phyloP scores from a whole-genome alignment of 1,140 invertebrate species.

The Antheraea pernyi region DNA sequence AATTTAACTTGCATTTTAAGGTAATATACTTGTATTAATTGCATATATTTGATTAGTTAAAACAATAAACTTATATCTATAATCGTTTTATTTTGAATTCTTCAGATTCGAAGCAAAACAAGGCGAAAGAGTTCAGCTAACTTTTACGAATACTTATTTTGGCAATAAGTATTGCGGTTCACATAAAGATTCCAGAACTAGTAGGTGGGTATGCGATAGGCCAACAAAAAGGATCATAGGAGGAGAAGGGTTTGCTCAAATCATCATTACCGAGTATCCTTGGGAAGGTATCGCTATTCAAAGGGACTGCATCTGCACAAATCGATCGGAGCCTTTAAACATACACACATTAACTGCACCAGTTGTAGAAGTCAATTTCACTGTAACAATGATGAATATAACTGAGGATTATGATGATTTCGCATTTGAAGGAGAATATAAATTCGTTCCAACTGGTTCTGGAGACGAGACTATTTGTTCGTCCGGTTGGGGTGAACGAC shows the following conservation, averaged over 20 bases:
- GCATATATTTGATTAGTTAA: slow-evolving; percentile 10
- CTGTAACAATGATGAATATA: slow-evolving; percentile 88
- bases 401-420: slow-evolving; percentile 90
- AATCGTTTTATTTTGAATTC: neutral
- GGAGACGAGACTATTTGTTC: slow-evolving; percentile 80
- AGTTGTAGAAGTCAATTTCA: slow-evolving; percentile 86
- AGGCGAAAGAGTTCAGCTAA: slow-evolving; percentile 83
- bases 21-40: slow-evolving; percentile 33
- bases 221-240: slow-evolving; percentile 63
- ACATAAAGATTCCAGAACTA: slow-evolving; percentile 82
- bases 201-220: slow-evolving; percentile 83
- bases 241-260: slow-evolving; percentile 81
- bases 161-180: slow-evolving; percentile 84
- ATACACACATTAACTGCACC: slow-evolving; percentile 83
- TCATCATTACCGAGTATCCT: slow-evolving; percentile 86
- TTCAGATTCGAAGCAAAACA: slow-evolving; percentile 84
- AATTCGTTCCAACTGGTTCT: slow-evolving; percentile 81
- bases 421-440: slow-evolving; percentile 89
- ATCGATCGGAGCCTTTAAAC: slow-evolving; percentile 81
- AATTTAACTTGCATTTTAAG: slow-evolving; percentile 87
- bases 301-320: slow-evolving; percentile 88
- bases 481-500: slow-evolving; percentile 81
- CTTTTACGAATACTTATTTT: slow-evolving; percentile 83
- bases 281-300: slow-evolving; percentile 85
- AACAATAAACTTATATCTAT: neutral